A percentile compares a stretch with the other conserved stretches of the same genome.
These are phyloP conservation scores for Plectus sambesii DNA, from an alignment of 1,140 invertebrate species.

Conservation along the genomic window DNA sequence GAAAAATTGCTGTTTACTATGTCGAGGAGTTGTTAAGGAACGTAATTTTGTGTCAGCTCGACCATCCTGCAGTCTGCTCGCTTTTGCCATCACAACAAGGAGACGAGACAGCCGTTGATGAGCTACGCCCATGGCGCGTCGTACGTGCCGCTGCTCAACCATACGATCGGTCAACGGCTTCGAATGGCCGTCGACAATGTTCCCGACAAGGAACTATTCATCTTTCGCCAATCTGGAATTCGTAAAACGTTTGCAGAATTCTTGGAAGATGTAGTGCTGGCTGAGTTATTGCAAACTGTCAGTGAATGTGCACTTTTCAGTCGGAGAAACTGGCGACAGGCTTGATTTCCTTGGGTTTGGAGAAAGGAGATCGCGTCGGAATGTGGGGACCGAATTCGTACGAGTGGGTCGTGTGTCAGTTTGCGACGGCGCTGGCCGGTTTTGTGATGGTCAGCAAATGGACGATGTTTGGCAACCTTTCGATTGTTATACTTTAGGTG, in stretches of 20 bases:
- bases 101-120: too few relatives aligned
- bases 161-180: constrained; percentile 39
- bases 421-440: constrained; percentile 68
- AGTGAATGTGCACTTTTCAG: constrained; percentile 45
- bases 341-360: constrained; percentile 62
- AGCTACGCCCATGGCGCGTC: constrained; percentile 42
- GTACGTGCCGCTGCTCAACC: constrained; percentile 27
- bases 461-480: not conserved
- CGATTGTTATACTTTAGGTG: constrained; percentile 51
- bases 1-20: too few relatives aligned
- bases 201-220: constrained; percentile 39
- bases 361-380: constrained; percentile 68
- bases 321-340: constrained; percentile 68
- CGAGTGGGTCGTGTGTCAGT: constrained; percentile 66
- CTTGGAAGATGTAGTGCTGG: constrained; percentile 33
- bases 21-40: too few relatives aligned
- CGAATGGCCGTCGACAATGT: constrained; percentile 28
- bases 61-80: too few relatives aligned
- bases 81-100: too few relatives aligned
- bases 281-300: not conserved
- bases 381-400: constrained; percentile 74
- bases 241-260: constrained; percentile 39
- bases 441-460: constrained; percentile 58
- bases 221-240: constrained; percentile 37
- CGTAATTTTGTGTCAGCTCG: too few relatives aligned